Conservation (phyloP, 37 sponge, comb jelly and placozoan species). For the Ephydatia muelleri region DNA sequence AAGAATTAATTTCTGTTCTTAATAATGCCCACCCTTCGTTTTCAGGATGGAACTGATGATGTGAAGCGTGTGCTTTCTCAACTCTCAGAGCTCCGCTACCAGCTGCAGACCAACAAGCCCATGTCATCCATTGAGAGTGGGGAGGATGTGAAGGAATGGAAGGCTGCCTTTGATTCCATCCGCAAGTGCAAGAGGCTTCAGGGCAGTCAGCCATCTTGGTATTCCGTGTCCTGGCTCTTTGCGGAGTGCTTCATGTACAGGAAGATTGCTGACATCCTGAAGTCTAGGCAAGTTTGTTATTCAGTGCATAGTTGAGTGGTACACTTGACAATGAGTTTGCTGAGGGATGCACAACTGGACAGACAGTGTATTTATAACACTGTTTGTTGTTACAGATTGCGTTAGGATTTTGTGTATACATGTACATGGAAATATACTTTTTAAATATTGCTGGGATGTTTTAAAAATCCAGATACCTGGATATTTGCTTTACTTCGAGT, state of each 20-base stretch:
- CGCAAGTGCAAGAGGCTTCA: slow-evolving; percentile 24
- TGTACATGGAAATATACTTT: no score
- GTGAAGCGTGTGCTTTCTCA: slow-evolving; percentile 61
- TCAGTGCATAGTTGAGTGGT: not conserved
- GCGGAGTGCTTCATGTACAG: slow-evolving; percentile 99
- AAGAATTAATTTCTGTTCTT: not conserved
- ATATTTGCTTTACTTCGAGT: no score
- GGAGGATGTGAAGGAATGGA: slow-evolving; percentile 76
- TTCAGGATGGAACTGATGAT: slow-evolving; percentile 71
- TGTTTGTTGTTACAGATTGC: no score
- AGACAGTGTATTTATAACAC: not conserved
- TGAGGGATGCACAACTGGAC: no score
- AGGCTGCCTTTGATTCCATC: slow-evolving; percentile 38
- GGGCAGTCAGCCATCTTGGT: slow-evolving; percentile 79
- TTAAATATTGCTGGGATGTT: no score
- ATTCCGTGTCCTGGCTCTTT: slow-evolving; percentile 90
- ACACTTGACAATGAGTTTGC: not conserved
- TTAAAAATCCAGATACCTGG: no score
- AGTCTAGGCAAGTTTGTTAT: slow-evolving; percentile 36
- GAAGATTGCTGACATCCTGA: slow-evolving; percentile 60
- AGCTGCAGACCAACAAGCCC: slow-evolving; percentile 89
- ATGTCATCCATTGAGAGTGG: slow-evolving; percentile 54
- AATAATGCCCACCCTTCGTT: not conserved
- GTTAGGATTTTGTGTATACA: no score
- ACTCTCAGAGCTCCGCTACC: slow-evolving; percentile 84